Percentiles rank a stretch among this genome's conserved stretches.
These are phyloP conservation scores for Eristalis intricaria DNA, from an alignment of 2,888 invertebrate genomes.

Conservation along the genomic window DNA sequence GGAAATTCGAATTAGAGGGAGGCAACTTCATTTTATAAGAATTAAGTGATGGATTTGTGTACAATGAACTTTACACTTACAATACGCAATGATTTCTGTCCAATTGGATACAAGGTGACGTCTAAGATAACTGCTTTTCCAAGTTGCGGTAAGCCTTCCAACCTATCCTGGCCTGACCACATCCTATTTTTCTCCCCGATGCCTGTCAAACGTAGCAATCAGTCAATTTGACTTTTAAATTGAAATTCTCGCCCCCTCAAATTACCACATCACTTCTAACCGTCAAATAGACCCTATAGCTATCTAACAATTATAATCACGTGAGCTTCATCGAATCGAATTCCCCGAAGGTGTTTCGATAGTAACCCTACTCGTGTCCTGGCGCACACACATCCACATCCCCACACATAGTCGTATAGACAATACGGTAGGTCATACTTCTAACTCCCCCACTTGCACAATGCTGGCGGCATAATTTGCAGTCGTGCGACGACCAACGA, in stretches of 20 bases:
- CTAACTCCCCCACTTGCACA: not conserved
- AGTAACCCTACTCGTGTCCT: constrained; percentile 29
- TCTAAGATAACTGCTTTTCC: too few species aligned
- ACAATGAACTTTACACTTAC: too few species aligned
- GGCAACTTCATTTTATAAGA: too few species aligned
- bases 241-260: constrained; percentile 1
- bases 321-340: constrained; percentile 55
- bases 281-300: constrained; percentile 8
- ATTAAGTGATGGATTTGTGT: too few species aligned
- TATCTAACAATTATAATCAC: constrained; percentile 50
- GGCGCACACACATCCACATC: constrained; percentile 18
- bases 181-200: not conserved
- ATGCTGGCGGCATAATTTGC: constrained; percentile 34
- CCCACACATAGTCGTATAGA: constrained; percentile 22
- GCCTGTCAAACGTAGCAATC: not conserved
- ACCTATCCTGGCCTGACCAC: not conserved
- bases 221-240: not conserved
- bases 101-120: too few species aligned
- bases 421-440: constrained; percentile 42
- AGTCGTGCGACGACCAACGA: constrained; percentile 16
- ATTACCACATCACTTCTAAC: constrained; percentile 30
- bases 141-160: too few species aligned
- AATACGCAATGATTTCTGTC: too few species aligned
- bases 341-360: constrained; percentile 55
- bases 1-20: too few species aligned